phyloP scores from a whole-genome alignment of 2,888 invertebrate genomes.

The Erannis defoliaria region DNA sequence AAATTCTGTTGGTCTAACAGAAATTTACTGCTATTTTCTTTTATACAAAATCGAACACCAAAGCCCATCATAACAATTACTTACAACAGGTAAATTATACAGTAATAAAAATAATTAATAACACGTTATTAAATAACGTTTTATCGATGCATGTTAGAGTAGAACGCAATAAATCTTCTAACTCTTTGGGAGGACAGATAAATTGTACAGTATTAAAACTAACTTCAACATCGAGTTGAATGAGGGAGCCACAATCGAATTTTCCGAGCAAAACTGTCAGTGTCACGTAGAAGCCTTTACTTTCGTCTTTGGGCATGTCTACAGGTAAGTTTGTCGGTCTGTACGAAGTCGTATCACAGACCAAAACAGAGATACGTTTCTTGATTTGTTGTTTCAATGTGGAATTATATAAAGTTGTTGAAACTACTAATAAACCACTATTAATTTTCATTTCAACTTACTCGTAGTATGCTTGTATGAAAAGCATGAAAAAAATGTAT shows the following conservation, averaged over 20 bases:
- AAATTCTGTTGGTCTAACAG: background rate
- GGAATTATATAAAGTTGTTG: constrained; percentile 34
- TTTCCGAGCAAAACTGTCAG: background rate
- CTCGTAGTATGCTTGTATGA: too few species aligned
- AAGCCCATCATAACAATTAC: constrained; percentile 19
- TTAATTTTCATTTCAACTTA: too few species aligned
- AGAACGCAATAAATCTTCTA: constrained; percentile 42
- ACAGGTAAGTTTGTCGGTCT: background rate
- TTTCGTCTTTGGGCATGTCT: background rate
- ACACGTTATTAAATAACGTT: constrained; percentile 30
- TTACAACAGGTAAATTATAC: constrained; percentile 17
- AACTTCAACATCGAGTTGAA: background rate
- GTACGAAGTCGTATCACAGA: background rate
- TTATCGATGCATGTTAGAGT: constrained; percentile 25
- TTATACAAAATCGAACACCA: background rate
- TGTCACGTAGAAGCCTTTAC: background rate
- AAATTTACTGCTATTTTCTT: background rate
- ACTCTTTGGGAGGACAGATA: constrained; percentile 28
- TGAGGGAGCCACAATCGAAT: background rate
- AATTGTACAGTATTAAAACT: constrained; percentile 32
- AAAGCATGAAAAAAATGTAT: too few species aligned
- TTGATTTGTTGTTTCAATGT: constrained; percentile 34
- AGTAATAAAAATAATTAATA: constrained; percentile 36
- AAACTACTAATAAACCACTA: too few species aligned
- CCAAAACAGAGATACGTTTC: constrained; percentile 30